Base-by-base conservation (phyloP, 2,888 invertebrate genomes). In the Eumacrocentrus americanus region DNA sequence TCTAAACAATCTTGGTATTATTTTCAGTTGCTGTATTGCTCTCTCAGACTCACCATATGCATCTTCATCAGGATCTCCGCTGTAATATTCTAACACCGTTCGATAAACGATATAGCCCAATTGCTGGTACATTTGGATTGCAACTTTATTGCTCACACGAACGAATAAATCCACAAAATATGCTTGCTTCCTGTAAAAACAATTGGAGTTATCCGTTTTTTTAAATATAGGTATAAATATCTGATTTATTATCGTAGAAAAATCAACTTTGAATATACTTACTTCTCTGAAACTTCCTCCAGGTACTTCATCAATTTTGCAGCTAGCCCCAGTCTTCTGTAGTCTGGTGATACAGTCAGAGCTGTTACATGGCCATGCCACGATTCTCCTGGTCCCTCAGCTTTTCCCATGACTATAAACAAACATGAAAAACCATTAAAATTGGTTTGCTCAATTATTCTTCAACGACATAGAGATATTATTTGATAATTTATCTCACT, bases 291-390 rank as follows among this genome's bases (percentile, higher is more conserved):
- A 58, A 96, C 91, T 77, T 95, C 92, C 83, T 99, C 99, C 50
- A 99, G 83, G 70, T 91, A 92, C 72, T 89, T 91, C 96, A 99
- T 99, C 46, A 99, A 84, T 54, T 91, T 90, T 3, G 91, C 95
- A 37, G 98, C 98, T 54, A 99, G 84, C 1, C 97, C 97, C 9
- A 98, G 82, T 67, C 98, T 86, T 72, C 99, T 85, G 76, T 92
- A 98, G 76, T 95, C 93, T 1, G 97, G 95, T 3, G 97, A 94
- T 1, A 99, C 97, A 4, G 97, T 97, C 35, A 99, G 83, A 1
- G 98, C 98, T 42, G 99, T 99, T 7, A 99, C 98, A 83, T 99
- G 99, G 0, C 99, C 99, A 84, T 99, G 99, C 97, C 97, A 99
- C 77, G 95, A 92, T 70, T 97, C 95, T 52, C 91, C 91, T 69